Percentiles rank a stretch among this genome's conserved stretches.
These are phyloP conservation scores for Pseudachorutes palmiensis DNA, from an alignment of 1,140 invertebrate genomes.

Conservation along the genomic window DNA sequence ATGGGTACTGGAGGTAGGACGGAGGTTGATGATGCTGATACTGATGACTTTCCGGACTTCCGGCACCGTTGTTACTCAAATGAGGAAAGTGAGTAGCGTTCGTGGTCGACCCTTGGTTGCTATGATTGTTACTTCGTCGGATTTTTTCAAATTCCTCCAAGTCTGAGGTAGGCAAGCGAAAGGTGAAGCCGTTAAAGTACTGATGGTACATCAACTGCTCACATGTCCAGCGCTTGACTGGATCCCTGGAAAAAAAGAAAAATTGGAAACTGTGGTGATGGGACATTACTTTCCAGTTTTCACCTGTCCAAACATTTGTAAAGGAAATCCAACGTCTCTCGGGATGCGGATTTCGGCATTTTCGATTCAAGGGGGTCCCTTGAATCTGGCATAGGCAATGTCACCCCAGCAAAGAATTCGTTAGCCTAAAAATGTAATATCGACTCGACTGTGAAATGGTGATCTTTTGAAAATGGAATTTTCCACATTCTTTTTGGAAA, in stretches of 20 bases:
- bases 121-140: conserved; percentile 47
- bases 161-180: conserved; percentile 62
- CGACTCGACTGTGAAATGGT: background rate
- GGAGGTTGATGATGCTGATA: conserved; percentile 17
- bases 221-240: conserved; percentile 69
- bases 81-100: conserved; percentile 50
- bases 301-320: conserved; percentile 90
- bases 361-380: conserved; percentile 71
- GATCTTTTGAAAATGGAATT: too few relatives aligned
- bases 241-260: too few relatives aligned
- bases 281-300: too few relatives aligned
- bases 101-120: conserved; percentile 46
- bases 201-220: conserved; percentile 80
- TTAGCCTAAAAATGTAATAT: conserved; percentile 52
- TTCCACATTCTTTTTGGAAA: background rate
- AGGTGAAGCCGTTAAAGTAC: conserved; percentile 75
- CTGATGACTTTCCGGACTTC: conserved; percentile 25
- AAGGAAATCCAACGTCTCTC: conserved; percentile 71
- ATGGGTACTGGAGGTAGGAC: conserved; percentile 43
- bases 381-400: conserved; percentile 80
- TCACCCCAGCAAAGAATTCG: conserved; percentile 89
- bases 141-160: conserved; percentile 61
- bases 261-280: too few relatives aligned
- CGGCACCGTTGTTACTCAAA: conserved; percentile 44
- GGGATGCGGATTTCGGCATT: conserved; percentile 62